Conservation (phyloP, 2,113 vertebrate genomes). For the Rostratula benghalensis region DNA sequence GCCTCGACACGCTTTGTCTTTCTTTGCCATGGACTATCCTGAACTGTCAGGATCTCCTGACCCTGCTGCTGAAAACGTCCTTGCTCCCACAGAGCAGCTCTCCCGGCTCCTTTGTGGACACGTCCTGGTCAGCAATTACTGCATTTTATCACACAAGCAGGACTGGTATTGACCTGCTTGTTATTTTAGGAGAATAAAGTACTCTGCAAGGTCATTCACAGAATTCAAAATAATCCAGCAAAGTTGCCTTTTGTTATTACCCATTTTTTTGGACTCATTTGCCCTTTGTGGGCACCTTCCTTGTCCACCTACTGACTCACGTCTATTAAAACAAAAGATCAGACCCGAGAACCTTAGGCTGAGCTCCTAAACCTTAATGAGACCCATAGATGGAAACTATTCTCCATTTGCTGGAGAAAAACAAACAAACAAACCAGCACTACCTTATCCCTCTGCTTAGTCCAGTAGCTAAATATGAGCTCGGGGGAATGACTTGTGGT, state of each 20-base stretch:
- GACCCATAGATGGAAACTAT: background rate
- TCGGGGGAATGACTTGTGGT: background rate
- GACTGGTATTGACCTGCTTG: constrained; percentile 25
- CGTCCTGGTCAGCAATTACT: constrained; percentile 39
- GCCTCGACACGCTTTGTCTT: background rate
- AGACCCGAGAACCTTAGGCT: background rate
- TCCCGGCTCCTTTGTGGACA: background rate
- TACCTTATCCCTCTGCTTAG: background rate
- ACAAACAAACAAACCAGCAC: background rate
- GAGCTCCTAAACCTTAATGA: background rate
- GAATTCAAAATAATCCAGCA: background rate
- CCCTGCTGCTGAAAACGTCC: background rate
- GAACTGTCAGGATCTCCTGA: constrained; percentile 43
- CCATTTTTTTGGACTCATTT: background rate
- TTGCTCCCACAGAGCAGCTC: background rate
- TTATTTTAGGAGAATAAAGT: constrained; percentile 47
- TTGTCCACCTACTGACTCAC: background rate
- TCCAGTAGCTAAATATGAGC: background rate
- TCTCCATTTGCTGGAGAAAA: background rate
- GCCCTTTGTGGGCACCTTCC: background rate
- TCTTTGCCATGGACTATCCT: background rate
- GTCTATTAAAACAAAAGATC: background rate
- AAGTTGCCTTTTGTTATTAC: background rate
- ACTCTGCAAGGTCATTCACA: constrained; percentile 5
- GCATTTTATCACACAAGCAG: constrained; percentile 38